phyloP scores from a whole-genome alignment of 2,888 invertebrate species.

The Lamproptera curius region DNA sequence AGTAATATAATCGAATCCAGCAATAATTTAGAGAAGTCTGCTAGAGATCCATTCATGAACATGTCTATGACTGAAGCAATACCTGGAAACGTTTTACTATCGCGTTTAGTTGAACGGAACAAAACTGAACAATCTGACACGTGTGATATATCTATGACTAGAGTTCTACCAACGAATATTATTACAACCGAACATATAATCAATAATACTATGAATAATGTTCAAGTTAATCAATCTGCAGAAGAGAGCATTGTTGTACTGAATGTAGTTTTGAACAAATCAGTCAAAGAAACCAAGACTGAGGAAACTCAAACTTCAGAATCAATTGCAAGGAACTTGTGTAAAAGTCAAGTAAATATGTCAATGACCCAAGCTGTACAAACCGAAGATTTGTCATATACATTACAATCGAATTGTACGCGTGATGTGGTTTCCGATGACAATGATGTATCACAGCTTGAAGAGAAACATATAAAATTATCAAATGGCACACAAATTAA shows the following conservation, averaged over 20 bases:
- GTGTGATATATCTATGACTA: constrained; percentile 34
- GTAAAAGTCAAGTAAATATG: constrained; percentile 23
- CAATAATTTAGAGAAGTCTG: neutral
- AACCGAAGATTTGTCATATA: constrained; percentile 18
- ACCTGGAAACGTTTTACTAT: constrained; percentile 24
- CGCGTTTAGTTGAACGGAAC: neutral
- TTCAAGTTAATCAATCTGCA: constrained; percentile 33
- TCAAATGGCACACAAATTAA: neutral
- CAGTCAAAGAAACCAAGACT: neutral
- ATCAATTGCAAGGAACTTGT: neutral
- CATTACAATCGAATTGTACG: neutral
- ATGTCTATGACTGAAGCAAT: constrained; percentile 34
- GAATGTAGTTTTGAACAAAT: neutral
- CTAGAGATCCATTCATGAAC: neutral
- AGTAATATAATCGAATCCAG: constrained; percentile 1
- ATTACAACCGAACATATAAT: constrained; percentile 23
- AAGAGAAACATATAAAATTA: neutral
- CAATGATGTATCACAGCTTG: too few species aligned
- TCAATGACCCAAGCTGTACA: constrained; percentile 30
- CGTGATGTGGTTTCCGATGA: too few species aligned
- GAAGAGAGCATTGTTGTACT: constrained; percentile 25
- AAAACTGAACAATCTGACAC: constrained; percentile 22
- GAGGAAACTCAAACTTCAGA: constrained; percentile 17
- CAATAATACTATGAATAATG: constrained; percentile 26
- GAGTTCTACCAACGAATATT: constrained; percentile 30